Percentiles rank a stretch among this genome's conserved stretches.
These are phyloP conservation scores for Caenorhabditis afra DNA, from an alignment of 2,888 invertebrate genomes.

Conservation along the genomic window DNA sequence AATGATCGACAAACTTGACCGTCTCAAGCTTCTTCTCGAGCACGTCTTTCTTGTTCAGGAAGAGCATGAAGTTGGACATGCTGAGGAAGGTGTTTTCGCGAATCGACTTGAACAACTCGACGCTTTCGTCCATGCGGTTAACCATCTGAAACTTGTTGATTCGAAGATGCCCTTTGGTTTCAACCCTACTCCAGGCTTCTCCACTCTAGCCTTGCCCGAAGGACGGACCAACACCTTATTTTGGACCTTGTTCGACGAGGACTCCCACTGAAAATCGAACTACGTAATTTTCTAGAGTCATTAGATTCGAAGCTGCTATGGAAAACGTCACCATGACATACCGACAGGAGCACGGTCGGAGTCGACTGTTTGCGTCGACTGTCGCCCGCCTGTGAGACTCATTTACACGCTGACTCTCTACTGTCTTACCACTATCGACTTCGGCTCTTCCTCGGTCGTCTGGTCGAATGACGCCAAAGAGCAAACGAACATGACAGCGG, in stretches of 20 bases:
- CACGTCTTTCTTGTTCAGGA: slow-evolving; percentile 64
- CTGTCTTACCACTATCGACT: slow-evolving; percentile 28
- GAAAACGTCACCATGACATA: slow-evolving; percentile 14
- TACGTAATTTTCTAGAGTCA: background rate
- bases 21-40: slow-evolving; percentile 48
- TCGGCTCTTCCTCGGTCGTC: slow-evolving; percentile 48
- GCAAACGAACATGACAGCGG: slow-evolving; percentile 62
- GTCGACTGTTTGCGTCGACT: slow-evolving; percentile 48
- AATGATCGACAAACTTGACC: slow-evolving; percentile 40
- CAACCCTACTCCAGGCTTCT: slow-evolving; percentile 37
- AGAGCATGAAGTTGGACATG: slow-evolving; percentile 61
- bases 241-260: slow-evolving; percentile 38
- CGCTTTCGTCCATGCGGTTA: slow-evolving; percentile 58
- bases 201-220: slow-evolving; percentile 37
- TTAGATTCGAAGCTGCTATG: background rate
- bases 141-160: slow-evolving; percentile 25
- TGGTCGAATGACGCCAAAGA: slow-evolving; percentile 62
- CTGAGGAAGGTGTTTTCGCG: slow-evolving; percentile 58
- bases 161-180: background rate
- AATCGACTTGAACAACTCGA: slow-evolving; percentile 61
- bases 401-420: background rate
- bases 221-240: slow-evolving; percentile 42
- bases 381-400: slow-evolving; percentile 22
- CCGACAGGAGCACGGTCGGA: slow-evolving; percentile 25
- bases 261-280: slow-evolving; percentile 43